A percentile compares a stretch with the other conserved stretches of the same genome.
These are phyloP conservation scores for Mystacornis crossleyi DNA, from an alignment of 2,113 vertebrate species.

Conservation along the genomic window DNA sequence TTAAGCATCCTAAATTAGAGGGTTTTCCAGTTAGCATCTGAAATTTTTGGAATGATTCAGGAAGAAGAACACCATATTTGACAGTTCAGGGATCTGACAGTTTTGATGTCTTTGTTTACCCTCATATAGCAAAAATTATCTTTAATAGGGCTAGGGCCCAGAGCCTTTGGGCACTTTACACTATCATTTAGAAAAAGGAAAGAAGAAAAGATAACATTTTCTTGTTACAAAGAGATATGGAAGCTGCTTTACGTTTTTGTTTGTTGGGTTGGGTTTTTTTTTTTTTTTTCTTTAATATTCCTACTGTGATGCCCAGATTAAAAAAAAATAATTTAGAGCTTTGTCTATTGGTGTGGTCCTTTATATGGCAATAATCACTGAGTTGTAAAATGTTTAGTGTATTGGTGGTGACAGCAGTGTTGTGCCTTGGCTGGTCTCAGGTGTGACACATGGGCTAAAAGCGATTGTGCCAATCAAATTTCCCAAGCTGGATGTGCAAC, in stretches of 20 bases:
- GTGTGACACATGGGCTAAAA: background rate
- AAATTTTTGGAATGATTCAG: background rate
- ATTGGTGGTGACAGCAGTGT: background rate
- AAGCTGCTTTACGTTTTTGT: background rate
- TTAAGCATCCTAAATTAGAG: background rate
- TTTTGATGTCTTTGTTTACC: rapidly evolving
- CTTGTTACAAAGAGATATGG: background rate
- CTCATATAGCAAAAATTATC: background rate
- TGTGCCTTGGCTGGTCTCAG: background rate
- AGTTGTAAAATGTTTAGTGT: background rate
- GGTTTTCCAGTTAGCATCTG: background rate
- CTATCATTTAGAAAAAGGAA: background rate
- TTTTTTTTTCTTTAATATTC: background rate
- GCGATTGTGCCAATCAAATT: rapidly evolving
- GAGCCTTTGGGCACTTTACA: background rate
- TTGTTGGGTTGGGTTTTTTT: rapidly evolving
- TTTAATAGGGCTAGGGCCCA: rapidly evolving
- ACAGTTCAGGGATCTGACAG: background rate
- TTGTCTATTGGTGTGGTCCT: background rate
- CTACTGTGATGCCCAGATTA: background rate
- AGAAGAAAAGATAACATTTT: background rate
- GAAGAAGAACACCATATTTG: background rate
- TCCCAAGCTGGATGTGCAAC: background rate
- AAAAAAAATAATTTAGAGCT: background rate
- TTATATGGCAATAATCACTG: background rate